Percentiles rank a stretch among this genome's conserved stretches.
These are phyloP conservation scores for Ichneumoninae sp. DNA, from an alignment of 2,888 invertebrate genomes.

Conservation along the genomic window DNA sequence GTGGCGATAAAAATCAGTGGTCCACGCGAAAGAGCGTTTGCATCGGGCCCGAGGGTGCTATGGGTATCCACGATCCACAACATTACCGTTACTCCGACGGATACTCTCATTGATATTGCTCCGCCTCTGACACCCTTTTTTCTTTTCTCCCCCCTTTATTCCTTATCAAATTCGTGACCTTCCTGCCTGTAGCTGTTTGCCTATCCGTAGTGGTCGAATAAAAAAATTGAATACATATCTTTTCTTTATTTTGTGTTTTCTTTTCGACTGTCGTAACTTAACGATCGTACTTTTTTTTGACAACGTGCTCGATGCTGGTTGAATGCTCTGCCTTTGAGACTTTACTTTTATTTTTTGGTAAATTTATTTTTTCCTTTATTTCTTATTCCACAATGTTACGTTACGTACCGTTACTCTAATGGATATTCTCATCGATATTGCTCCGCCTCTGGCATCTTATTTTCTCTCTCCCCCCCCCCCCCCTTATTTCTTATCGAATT, in stretches of 20 bases:
- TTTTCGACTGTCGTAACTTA: not conserved
- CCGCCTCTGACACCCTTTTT: conserved; percentile 59
- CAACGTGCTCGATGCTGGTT: not conserved
- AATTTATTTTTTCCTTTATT: no score
- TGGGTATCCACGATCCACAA: conserved; percentile 55
- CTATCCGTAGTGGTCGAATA: not conserved
- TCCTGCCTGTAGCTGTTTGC: not conserved
- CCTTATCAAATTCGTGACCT: conserved; percentile 56
- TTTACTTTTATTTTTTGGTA: no score
- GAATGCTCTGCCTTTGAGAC: not conserved
- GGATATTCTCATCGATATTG: conserved; percentile 72
- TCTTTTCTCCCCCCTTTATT: conserved; percentile 65
- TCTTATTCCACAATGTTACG: conserved; percentile 60
- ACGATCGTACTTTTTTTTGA: not conserved
- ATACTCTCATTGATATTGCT: conserved; percentile 71
- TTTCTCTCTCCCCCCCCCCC: conserved; percentile 46
- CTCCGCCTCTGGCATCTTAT: conserved; percentile 53
- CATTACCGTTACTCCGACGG: conserved; percentile 73
- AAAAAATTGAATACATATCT: conserved; percentile 10
- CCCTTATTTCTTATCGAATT: conserved; percentile 60
- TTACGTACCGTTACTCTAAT: conserved; percentile 69
- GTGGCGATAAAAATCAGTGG: conserved; percentile 76
- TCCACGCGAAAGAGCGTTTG: conserved; percentile 69
- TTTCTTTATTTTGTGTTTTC: not conserved
- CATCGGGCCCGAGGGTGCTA: conserved; percentile 70